Percentiles rank a stretch among this genome's conserved stretches.
These are phyloP conservation scores for Fissipunctia ypsillon DNA, from an alignment of 2,888 invertebrate species.

Conservation along the genomic window DNA sequence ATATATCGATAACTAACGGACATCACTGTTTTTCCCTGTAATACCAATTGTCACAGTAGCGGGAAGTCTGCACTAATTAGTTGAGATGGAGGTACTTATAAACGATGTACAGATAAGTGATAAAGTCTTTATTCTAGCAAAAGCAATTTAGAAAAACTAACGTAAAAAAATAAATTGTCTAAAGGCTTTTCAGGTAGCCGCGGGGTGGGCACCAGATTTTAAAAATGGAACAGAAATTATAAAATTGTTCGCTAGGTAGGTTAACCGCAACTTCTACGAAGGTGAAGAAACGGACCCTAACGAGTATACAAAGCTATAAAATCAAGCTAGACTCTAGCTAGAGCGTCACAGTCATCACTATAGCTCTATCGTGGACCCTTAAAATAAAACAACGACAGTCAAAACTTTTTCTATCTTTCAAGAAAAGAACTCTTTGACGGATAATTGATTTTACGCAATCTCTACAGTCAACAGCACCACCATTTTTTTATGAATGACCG, in stretches of 20 bases:
- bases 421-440: no score
- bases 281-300: no score
- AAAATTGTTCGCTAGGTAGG: neutral
- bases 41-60: slow-evolving; percentile 79
- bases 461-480: neutral
- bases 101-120: slow-evolving; percentile 45
- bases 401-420: no score
- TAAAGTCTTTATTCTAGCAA: slow-evolving; percentile 12
- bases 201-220: neutral
- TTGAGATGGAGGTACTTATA: slow-evolving; percentile 56
- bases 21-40: slow-evolving; percentile 74
- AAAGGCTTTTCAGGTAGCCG: neutral
- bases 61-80: slow-evolving; percentile 75
- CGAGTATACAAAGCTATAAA: no score
- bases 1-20: slow-evolving; percentile 59
- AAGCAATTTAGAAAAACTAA: neutral
- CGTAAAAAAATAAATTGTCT: no score
- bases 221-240: no score
- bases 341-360: no score
- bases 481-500: neutral
- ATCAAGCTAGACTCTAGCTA: no score
- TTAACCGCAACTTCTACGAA: neutral
- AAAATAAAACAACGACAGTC: no score
- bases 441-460: no score
- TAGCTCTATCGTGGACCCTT: no score